Percentiles rank a stretch among this genome's conserved stretches.
Conservation (phyloP, 2,797 vertebrate genomes). For the Pipistrellus pygmaeus region DNA sequence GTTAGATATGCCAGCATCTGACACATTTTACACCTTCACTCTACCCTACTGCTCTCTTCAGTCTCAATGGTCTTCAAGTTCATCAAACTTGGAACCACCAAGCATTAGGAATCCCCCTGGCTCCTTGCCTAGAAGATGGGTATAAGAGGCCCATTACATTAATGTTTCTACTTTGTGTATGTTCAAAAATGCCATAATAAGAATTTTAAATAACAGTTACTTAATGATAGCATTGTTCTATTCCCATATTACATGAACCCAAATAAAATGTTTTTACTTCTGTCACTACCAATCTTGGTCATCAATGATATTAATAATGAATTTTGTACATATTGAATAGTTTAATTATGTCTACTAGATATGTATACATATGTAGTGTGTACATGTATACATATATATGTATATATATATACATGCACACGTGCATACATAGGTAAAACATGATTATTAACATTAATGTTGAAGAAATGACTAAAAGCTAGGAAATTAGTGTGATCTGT, state of each 20-base stretch:
- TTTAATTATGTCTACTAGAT: not conserved
- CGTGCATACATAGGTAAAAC: not conserved
- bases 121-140: not conserved
- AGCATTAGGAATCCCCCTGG: constrained; percentile 1
- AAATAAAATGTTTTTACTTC: constrained; percentile 14
- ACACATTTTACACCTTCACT: not conserved
- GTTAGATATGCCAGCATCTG: not conserved
- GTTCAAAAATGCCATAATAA: not conserved
- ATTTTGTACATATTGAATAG: not conserved
- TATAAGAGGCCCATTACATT: not conserved
- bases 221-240: not conserved
- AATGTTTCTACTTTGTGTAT: not conserved
- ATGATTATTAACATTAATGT: not conserved
- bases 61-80: not conserved
- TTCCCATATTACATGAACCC: not conserved
- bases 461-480: constrained; percentile 23
- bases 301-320: constrained; percentile 13
- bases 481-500: not conserved
- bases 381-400: not conserved
- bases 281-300: not conserved
- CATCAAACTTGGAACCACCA: not conserved
- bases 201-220: not conserved
- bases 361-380: not conserved
- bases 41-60: not conserved
- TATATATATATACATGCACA: not conserved